phyloP scores from a whole-genome alignment of 1,140 invertebrate species.

The Hermetia illucens region DNA sequence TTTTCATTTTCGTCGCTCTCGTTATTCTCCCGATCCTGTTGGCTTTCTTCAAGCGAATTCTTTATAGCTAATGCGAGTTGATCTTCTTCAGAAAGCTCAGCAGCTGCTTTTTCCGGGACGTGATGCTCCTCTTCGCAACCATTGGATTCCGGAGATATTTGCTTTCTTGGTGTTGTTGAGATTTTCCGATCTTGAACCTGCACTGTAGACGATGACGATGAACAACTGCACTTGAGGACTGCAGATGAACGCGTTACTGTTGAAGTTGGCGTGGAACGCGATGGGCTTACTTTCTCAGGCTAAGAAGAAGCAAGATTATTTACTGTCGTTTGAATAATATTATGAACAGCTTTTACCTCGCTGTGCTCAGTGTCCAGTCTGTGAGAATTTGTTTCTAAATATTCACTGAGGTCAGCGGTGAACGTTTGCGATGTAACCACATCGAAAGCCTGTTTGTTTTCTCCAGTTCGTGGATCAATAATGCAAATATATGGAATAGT shows the following conservation, averaged over 20 bases:
- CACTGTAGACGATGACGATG: too few relatives aligned
- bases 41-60: constrained; percentile 23
- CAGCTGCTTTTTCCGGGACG: neutral
- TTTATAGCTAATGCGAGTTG: constrained; percentile 25
- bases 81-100: constrained; percentile 24
- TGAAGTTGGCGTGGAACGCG: too few relatives aligned
- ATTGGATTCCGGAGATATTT: neutral
- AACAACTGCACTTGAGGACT: too few relatives aligned
- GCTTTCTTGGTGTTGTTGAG: too few relatives aligned
- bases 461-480: constrained; percentile 63
- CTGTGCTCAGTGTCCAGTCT: too few relatives aligned
- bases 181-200: too few relatives aligned
- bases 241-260: too few relatives aligned
- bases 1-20: neutral
- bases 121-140: neutral
- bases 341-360: too few relatives aligned
- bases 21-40: constrained; percentile 9
- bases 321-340: too few relatives aligned
- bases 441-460: constrained; percentile 29
- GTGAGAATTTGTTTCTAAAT: too few relatives aligned
- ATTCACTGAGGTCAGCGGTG: constrained; percentile 15
- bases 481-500: constrained; percentile 59
- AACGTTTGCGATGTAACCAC: constrained; percentile 19
- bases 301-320: too few relatives aligned
- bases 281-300: too few relatives aligned